Evolutionary conservation across 2,797 vertebrate genomes (phyloP).

Genomic region (Crenichthys baileyi): DNA sequence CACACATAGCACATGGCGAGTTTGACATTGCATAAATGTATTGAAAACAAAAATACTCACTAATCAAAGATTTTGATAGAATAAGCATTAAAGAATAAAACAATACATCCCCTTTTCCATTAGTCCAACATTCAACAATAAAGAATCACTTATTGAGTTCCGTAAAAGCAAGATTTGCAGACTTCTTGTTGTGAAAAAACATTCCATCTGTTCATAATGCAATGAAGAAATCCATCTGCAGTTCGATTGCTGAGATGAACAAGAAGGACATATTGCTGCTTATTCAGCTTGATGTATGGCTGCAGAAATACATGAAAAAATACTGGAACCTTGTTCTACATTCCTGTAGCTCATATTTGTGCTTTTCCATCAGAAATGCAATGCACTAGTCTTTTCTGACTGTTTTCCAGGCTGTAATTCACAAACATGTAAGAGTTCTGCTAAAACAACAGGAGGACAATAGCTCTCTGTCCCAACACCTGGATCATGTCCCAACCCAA

Average conservation of each 20-base stretch:
- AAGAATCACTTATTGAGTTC: too few species aligned
- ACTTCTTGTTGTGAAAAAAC: constrained; percentile 90
- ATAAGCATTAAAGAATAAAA: not conserved
- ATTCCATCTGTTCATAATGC: constrained; percentile 86
- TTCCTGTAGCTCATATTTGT: not conserved
- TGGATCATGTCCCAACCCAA: constrained; percentile 89
- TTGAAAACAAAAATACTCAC: not conserved
- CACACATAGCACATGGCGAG: constrained; percentile 90
- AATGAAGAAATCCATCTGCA: constrained; percentile 92
- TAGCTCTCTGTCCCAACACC: constrained; percentile 86
- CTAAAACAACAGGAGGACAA: constrained; percentile 88
- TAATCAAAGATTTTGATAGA: not conserved
- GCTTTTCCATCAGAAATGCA: too few species aligned
- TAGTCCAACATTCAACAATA: too few species aligned
- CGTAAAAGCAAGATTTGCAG: constrained; percentile 63
- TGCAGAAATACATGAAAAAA: not conserved
- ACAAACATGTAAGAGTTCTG: constrained; percentile 84
- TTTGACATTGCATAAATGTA: constrained; percentile 79
- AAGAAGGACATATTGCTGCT: constrained; percentile 90
- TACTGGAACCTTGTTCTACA: not conserved
- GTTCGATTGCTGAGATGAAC: constrained; percentile 91
- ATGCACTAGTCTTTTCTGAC: constrained; percentile 6
- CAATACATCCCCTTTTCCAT: too few species aligned
- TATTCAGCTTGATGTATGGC: constrained; percentile 89
- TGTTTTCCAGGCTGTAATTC: constrained; percentile 75